A percentile compares a stretch with the other conserved stretches of the same genome.
Conservation (phyloP, 2,113 vertebrate genomes). For the pig (Sus scrofa) region T2T-Sscrofa CM000820.6:70256501-70257000, state of each 20-base stretch:
- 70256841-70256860: background rate
- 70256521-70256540: background rate
- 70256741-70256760: background rate
- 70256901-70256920: background rate
- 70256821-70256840: background rate
- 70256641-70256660: background rate
- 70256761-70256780: background rate
- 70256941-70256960: background rate
- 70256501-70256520: background rate
- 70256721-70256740: background rate
- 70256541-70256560: no score
- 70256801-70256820: background rate
- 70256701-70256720: background rate
- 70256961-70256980: background rate
- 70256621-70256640: background rate
- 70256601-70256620: background rate
- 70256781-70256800: background rate
- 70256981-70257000: background rate
- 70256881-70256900: no score
- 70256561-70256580: background rate
- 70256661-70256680: background rate
- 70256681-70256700: background rate
- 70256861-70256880: background rate
- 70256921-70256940: background rate
- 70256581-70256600: background rate